Evolutionary conservation across 2,888 invertebrate species (phyloP), one percentile per base, ranked within the genome.

Genomic region (Protophormia terraenovae): DNA sequence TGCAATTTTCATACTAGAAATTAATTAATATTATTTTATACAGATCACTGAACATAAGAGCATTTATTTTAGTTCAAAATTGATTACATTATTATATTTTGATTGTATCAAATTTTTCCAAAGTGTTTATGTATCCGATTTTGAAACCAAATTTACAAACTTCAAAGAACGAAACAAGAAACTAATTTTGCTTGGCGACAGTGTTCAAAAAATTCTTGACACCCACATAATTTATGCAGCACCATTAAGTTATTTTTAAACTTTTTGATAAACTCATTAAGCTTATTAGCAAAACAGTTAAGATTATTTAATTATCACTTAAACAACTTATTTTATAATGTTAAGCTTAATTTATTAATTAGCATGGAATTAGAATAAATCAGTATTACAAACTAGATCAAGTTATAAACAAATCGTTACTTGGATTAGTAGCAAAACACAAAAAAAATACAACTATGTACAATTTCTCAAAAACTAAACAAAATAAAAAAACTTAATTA

Each of bases 321-420:
- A 35, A 69, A 32, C 27, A 50, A n/a, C 38, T 50, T 41, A 12
- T 41, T 55, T 72, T 12, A 19, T 32, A 29, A 50, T 14, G 50
- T 67, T 50, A 29, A 58, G 60, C 16, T 29, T 60, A 45, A 16
- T 32, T 45, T 29, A 58, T 41, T 45, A 47, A 22, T 69, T 69
- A 19, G 32, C 35, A 53, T 50, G 7, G 7, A 69, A 69, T 50
- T 22, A 32, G 29, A 69, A 69, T 67, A 69, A 35, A 41, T 66
- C 27, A 41, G 27, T 45, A 27, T 45, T 66, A 45, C 41, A 45
- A 66, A 27, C 41, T 66, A 41, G 41, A 27, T 41, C 35, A 22
- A n/a, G 14, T 53, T 4, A 16, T 22, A 32, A 1, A 32, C 16
- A 32, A 32, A 38, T 22, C 14, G 14, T 7, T 62, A 50, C 4